Evolutionary conservation across 2,888 invertebrate genomes (phyloP), one percentile per base, ranked within the genome.

Genomic region (Tachina grossa): DNA sequence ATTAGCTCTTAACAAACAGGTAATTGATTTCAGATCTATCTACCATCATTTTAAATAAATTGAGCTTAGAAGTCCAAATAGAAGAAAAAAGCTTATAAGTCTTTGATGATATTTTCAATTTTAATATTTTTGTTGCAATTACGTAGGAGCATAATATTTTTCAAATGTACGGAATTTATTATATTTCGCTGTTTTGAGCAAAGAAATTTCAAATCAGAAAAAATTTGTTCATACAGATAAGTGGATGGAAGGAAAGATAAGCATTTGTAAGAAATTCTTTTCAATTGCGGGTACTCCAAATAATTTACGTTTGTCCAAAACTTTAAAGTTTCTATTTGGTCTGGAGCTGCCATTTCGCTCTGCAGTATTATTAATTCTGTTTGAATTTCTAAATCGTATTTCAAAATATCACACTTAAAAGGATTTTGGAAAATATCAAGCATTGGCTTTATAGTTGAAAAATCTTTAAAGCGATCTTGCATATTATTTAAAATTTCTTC

Each of bases 141-240:
- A 2, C 51, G 14, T 14, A 51, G 11, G 51, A 51, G 51, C 51
- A 51, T 16, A n/a, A 51, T 16, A 51, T 16, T 16, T 51, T 51
- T 51, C n/a, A 59, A 39, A n/a, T 59, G 59, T 2, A 1, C 39
- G n/a, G 39, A 39, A 9, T 39, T 39, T 39, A 59, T 39, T 59
- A 3, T 59, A n/a, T 59, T 59, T 9, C 59, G 2, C 14, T 55
- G 22, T 55, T 22, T 22, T 19, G 55, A 22, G 13, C 22, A 55
- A 22, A 55, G 10, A 55, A 19, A 59, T 59, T 59, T 39, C 9
- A 39, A 59, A 59, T 39, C 59, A n/a, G 31, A 59, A 11, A 59
- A 59, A 9, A 57, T 39, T 39, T 59, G 59, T 39, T 39, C 59
- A 59, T n/a, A 39, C 39, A 39, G 9, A 41, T 59, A 59, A 4